Base-by-base conservation (phyloP, 2,113 vertebrate species). In the Perccottus glenii region DNA sequence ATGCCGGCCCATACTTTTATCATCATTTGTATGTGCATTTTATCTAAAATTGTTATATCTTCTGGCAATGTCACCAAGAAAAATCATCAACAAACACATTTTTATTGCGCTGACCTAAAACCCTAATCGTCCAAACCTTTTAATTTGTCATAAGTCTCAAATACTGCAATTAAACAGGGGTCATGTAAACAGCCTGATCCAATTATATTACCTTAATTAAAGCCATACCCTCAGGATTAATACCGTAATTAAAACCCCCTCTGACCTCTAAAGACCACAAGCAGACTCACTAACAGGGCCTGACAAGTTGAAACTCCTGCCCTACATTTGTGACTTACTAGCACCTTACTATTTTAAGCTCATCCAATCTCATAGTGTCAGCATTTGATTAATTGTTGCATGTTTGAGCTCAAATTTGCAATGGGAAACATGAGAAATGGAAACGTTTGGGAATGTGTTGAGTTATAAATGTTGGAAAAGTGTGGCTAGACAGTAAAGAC, bases 121-220 rank as follows among this genome's bases (percentile, higher is more conserved):
- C 19, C 19, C 19, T 27, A 27, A 27, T 27, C 3, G 19, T 27
- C 19, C 19, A 27, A 27, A 27, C 19, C 19, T 27, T 27, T 27
- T 27, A 27, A 27, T 27, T 27, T 27, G 19, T 57, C 62, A 42
- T 15, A 69, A 33, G 50, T 51, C 59, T 51, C 16, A 53, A 32
- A 60, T 53, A 70, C 60, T 15, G 53, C 64, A 49, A 11, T 72
- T 78, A 57, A 53, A 45, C 53, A 58, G 0, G 47, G 60, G 73
- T 74, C 73, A 42, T 10, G 48, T 69, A 72, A 77, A 83, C 66
- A 86, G 77, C 71, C 65, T 77, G 15, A 78, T 77, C 60, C 74
- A 81, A 81, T 85, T 80, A 73, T 75, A 65, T 67, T 56, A 75
- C 62, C 56, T 79, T 80, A 82, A 88, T 87, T 83, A 86, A 82